These are phyloP conservation scores for Lochmaea crataegi DNA, from an alignment of 2,888 invertebrate genomes.

Conservation along the genomic window DNA sequence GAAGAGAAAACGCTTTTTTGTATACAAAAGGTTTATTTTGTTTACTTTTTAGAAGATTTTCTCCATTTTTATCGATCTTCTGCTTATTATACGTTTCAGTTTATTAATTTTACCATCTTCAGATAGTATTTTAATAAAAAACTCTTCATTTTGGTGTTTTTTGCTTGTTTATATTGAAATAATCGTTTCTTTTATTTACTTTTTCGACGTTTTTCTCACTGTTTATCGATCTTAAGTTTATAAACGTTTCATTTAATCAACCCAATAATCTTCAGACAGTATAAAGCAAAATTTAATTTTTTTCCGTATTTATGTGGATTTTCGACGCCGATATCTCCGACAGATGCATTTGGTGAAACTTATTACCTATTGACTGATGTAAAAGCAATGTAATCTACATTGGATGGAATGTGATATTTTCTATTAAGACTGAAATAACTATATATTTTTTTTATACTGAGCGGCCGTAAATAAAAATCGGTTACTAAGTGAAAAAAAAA, in stretches of 20 bases:
- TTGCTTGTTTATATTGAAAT: too few species aligned
- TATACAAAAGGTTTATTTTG: too few species aligned
- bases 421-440: conserved; percentile 67
- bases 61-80: neutral
- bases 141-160: neutral
- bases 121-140: neutral
- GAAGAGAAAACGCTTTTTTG: too few species aligned
- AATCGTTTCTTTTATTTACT: too few species aligned
- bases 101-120: too few species aligned
- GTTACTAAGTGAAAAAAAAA: conserved; percentile 35
- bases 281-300: neutral
- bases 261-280: neutral
- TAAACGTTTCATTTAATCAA: neutral
- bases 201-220: too few species aligned
- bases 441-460: conserved; percentile 62
- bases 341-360: conserved; percentile 1
- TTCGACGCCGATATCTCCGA: neutral
- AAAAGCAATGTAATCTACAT: conserved; percentile 50
- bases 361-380: conserved; percentile 8
- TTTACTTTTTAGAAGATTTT: neutral
- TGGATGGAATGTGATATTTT: conserved; percentile 67
- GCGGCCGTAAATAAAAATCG: conserved; percentile 30
- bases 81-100: too few species aligned
- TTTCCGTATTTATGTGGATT: neutral
- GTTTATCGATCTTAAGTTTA: too few species aligned